A percentile compares a stretch with the other conserved stretches of the same genome.
These are phyloP conservation scores for Pomacea canaliculata DNA, from an alignment of 2,888 invertebrate species.

Conservation along the genomic window DNA sequence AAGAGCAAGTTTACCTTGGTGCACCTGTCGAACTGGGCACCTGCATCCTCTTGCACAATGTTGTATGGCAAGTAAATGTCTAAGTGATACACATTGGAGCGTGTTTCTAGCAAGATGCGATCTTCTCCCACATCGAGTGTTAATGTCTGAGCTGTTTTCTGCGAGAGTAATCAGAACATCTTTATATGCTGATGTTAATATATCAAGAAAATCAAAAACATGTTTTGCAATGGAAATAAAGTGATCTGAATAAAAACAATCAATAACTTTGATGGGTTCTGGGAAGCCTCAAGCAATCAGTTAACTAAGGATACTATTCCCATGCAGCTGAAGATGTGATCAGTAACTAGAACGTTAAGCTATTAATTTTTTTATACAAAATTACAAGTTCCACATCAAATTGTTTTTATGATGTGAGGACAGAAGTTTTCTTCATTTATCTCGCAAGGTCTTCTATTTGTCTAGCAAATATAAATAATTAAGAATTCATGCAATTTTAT, in stretches of 20 bases:
- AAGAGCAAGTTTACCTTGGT: slow-evolving; percentile 51
- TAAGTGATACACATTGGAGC: slow-evolving; percentile 66
- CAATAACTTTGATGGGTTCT: neutral
- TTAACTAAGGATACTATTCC: too few species aligned
- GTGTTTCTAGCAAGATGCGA: slow-evolving; percentile 64
- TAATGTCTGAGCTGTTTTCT: slow-evolving; percentile 66
- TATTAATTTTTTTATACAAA: too few species aligned
- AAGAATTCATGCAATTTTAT: too few species aligned
- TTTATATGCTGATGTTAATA: neutral
- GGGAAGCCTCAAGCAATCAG: neutral
- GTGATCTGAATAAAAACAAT: neutral
- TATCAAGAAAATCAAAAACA: neutral
- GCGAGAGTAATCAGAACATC: slow-evolving; percentile 16
- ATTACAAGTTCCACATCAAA: too few species aligned
- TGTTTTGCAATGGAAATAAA: neutral
- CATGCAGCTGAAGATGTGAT: too few species aligned
- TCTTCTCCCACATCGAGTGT: slow-evolving; percentile 69
- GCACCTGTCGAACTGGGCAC: slow-evolving; percentile 68
- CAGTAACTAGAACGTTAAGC: too few species aligned
- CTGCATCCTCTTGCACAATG: slow-evolving; percentile 65
- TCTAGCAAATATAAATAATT: too few species aligned
- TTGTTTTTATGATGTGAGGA: too few species aligned
- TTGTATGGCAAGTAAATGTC: slow-evolving; percentile 69
- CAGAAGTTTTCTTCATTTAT: too few species aligned
- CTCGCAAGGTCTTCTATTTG: too few species aligned